phyloP scores from a whole-genome alignment of 2,888 invertebrate genomes.

The Napeogenes sylphis region DNA sequence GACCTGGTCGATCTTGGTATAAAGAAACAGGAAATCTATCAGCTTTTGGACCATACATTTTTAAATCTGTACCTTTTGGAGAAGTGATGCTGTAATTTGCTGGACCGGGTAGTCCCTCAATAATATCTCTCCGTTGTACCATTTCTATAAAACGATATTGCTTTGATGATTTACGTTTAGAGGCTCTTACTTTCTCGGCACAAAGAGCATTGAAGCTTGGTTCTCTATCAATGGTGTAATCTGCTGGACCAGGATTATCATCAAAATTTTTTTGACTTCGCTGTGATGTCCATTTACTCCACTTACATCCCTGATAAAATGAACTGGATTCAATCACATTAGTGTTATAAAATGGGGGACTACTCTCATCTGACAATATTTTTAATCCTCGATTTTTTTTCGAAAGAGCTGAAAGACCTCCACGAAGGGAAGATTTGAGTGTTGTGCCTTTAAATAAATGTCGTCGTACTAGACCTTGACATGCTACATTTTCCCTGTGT shows the following conservation, averaged over 20 bases:
- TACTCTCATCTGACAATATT: slow-evolving; percentile 34
- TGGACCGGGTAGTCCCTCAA: slow-evolving; percentile 55
- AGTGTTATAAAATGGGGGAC: slow-evolving; percentile 55
- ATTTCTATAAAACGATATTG: slow-evolving; percentile 61
- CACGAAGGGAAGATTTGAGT: slow-evolving; percentile 36
- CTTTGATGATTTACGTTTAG: slow-evolving; percentile 51
- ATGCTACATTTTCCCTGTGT: slow-evolving; percentile 35
- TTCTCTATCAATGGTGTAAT: slow-evolving; percentile 44
- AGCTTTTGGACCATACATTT: slow-evolving; percentile 48
- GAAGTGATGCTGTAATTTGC: slow-evolving; percentile 48
- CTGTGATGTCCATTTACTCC: slow-evolving; percentile 56
- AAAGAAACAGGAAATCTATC: slow-evolving; percentile 42
- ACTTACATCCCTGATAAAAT: slow-evolving; percentile 66
- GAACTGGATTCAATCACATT: slow-evolving; percentile 47
- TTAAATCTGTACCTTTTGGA: slow-evolving; percentile 43
- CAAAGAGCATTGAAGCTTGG: slow-evolving; percentile 43
- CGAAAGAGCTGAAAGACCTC: slow-evolving; percentile 44
- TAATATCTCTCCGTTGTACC: slow-evolving; percentile 49
- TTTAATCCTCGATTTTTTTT: slow-evolving; percentile 44
- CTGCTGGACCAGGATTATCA: slow-evolving; percentile 54
- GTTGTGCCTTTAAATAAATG: slow-evolving; percentile 51
- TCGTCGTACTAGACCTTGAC: slow-evolving; percentile 48
- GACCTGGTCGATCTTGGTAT: slow-evolving; percentile 47
- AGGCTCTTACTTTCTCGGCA: slow-evolving; percentile 49
- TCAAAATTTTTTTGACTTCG: slow-evolving; percentile 35